Base-by-base conservation (phyloP, 2,888 invertebrate species). In the Torymus aiolomorphi region DNA sequence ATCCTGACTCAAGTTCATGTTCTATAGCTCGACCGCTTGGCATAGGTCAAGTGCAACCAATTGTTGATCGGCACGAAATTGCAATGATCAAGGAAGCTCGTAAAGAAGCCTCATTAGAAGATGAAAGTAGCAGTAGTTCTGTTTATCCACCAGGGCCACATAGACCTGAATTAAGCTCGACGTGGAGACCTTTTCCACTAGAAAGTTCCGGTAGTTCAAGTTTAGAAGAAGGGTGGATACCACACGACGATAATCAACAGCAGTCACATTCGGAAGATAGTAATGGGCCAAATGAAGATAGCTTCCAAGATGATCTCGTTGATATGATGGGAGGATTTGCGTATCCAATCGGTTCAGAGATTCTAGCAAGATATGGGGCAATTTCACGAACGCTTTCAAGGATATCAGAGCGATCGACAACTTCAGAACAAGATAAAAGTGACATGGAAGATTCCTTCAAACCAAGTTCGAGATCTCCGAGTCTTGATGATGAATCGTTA, bases 201-300 rank as follows among this genome's bases (percentile, higher is more conserved):
- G 96, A 96, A 87, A 96, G 96, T 87, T 96, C 96, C 71, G 96
- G 95, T 56, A 96, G 96, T 82, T 96, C 96, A 3, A 96, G 96
- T 88, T 93, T 96, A 65, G 97, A 97, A 89, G 96, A 97, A 88
- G 95, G 95, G 8, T 94, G 95, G 92, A 93, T 95, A 86, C 95
- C 95, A 12, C 94, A 95, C 87, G 85, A 85, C 62, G 85, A 83
- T 78, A 86, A 86, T 31, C 86, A 87, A 31, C 85, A 85, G 11
- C 89, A 88, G 24, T 87, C 87, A 1, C 88, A 89, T 2, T 87
- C 88, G 4, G 89, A 90, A 71, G 89, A 89, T 67, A 89, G 89
- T 79, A 88, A 88, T 80, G 88, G 87, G 31, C 88, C 87, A 16
- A 91, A 91, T 82, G 89, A 90, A 76, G 89, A 91, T 51, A 89